These are phyloP conservation scores for Trachelus iudaicus DNA, from an alignment of 2,888 invertebrate genomes.

Conservation along the genomic window DNA sequence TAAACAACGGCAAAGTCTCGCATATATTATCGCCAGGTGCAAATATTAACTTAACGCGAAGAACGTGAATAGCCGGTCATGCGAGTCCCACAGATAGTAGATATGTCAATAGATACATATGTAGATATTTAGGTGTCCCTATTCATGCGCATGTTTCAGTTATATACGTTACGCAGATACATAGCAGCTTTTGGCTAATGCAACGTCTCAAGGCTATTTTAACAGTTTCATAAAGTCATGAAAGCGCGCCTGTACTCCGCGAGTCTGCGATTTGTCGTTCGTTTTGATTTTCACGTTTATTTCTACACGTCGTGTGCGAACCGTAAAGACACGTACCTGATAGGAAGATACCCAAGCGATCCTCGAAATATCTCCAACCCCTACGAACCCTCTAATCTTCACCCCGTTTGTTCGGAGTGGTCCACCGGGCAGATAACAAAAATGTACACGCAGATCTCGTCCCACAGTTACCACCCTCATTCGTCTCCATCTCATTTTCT, in stretches of 20 bases:
- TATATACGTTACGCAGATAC: background rate
- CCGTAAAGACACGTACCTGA: background rate
- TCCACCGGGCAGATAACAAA: conserved; percentile 29
- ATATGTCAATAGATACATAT: background rate
- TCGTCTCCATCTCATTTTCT: background rate
- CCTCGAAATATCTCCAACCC: background rate
- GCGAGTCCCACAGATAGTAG: background rate
- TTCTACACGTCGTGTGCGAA: background rate
- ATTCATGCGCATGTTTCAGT: background rate
- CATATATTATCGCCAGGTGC: background rate
- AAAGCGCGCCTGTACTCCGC: background rate
- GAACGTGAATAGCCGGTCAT: background rate
- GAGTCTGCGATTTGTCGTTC: background rate
- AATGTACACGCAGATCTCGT: conserved; percentile 38
- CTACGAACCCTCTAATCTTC: background rate
- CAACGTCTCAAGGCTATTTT: background rate
- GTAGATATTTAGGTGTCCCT: background rate
- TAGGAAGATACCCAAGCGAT: background rate
- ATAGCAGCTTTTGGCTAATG: background rate
- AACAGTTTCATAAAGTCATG: background rate
- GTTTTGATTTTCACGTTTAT: background rate
- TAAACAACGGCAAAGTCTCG: background rate
- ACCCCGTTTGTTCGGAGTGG: background rate
- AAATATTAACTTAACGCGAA: background rate
- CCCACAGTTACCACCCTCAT: conserved; percentile 11